Percentiles rank a stretch among this genome's conserved stretches.
Evolutionary conservation across 2,888 invertebrate species (phyloP).

Genomic region (Eremobia ochroleuca): DNA sequence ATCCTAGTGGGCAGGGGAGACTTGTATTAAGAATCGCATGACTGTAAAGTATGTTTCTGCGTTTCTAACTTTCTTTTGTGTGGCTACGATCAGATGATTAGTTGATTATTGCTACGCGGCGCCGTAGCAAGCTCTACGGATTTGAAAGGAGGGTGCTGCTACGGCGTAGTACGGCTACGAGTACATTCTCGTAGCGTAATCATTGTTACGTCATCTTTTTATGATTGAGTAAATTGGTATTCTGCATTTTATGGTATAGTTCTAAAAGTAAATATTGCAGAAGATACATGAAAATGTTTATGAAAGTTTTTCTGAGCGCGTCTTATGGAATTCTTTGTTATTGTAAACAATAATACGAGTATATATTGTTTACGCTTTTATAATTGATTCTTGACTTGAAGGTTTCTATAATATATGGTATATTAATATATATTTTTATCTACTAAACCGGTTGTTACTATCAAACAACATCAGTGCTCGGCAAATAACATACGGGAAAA

Average conservation of each 20-base stretch:
- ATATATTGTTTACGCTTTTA: background rate
- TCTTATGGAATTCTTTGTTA: constrained; percentile 4
- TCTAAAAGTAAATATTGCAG: constrained; percentile 2
- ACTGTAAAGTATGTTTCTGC: constrained; percentile 55
- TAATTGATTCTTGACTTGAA: background rate
- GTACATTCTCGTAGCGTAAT: constrained; percentile 40
- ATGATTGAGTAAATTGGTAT: constrained; percentile 8
- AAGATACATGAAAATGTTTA: background rate
- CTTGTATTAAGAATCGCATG: constrained; percentile 52
- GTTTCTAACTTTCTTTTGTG: constrained; percentile 63
- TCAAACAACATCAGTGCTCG: background rate
- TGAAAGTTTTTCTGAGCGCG: background rate
- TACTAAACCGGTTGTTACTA: background rate
- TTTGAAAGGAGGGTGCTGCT: constrained; percentile 59
- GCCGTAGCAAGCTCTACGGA: constrained; percentile 68
- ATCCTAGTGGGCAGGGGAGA: constrained; percentile 46
- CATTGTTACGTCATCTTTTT: constrained; percentile 40
- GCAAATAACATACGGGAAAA: background rate
- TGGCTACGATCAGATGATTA: constrained; percentile 58
- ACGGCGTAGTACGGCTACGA: constrained; percentile 61
- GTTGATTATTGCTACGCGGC: constrained; percentile 71
- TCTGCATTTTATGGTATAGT: background rate
- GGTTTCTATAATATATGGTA: background rate
- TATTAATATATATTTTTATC: too few relatives aligned
- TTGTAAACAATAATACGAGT: constrained; percentile 28